Evolutionary conservation across 2,888 invertebrate species (phyloP), one percentile per base, ranked within the genome.

Genomic region (Apoda limacodes): DNA sequence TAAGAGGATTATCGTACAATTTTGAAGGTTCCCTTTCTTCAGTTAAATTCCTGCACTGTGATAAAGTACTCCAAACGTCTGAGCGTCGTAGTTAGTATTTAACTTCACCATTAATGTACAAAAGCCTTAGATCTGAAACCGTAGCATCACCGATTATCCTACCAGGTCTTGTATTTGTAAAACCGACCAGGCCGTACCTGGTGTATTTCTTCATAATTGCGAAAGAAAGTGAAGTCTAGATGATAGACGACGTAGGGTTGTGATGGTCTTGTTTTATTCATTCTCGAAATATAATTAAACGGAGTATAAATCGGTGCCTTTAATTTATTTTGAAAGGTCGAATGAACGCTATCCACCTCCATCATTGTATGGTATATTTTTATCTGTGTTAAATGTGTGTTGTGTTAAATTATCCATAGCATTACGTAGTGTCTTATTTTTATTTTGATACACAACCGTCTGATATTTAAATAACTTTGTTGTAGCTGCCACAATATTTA

Each of bases 391-490:
- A 24, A 15, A 9, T 27, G 28, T 28, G 11, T 22, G 13, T 9
- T 30, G 10, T 11, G 17, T 24, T 22, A 24, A 12, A 15, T 30
- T 24, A n/a, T 9, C 9, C 14, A 41, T 23, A 9, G 43, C 39
- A 19, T 29, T 34, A 1, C 34, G 28, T 11, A 40, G 30, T 28
- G 37, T 17, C 19, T 29, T 9, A 30, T 42, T 40, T 26, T 35
- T 10, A 21, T 42, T 42, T 30, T 42, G 40, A 12, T 40, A 30
- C 27, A 25, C 35, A 44, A 28, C 37, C 38, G 22, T 39, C 36
- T 22, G 28, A 36, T 27, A 39, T 38, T 2, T 39, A 22, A 13
- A 28, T 38, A 22, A 37, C 14, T 22, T 25, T 27, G 21, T 23
- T 24, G 13, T 13, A 19, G 10, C 19, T 19, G 11, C n/a, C n/a